Evolutionary conservation across 2,888 invertebrate genomes (phyloP), one percentile per base, ranked within the genome.

Genomic region (Eupithecia tripunctaria): DNA sequence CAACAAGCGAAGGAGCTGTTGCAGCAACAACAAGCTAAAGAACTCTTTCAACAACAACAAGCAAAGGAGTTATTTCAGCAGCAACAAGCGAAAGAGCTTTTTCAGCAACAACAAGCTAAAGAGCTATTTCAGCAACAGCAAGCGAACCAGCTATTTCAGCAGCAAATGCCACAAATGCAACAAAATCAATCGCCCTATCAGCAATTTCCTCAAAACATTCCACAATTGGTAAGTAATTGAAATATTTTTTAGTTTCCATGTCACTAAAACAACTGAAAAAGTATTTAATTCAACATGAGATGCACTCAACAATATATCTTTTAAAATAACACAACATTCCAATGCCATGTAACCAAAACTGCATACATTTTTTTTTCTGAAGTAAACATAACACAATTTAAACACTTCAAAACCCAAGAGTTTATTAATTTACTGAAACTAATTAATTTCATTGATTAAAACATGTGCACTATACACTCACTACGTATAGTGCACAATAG

Each of bases 141-240:
- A 72, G 82, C 81, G 43, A 83, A 81, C 41, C 80, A 80, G 56
- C 74, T 76, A 41, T 79, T 76, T 43, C 68, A 96, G 95, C 85
- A 82, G 38, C 85, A 85, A 72, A 74, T 73, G 69, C 70, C 76
- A 38, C 80, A 80, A 36, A 81, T 79, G 43, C 82, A 82, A 67
- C 74, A 71, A 81, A 94, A 94, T 72, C 91, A 95, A 79, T 95
- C 96, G 76, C 94, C 93, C 74, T 91, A 87, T 77, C 94, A 91
- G 76, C 90, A 88, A 67, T 92, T 87, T 80, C 93, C 89, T 86
- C 90, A 89, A 69, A 94, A 95, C 93, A 93, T 94, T 92, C 94
- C 95, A 90, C 94, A 94, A 82, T 83, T 95, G 86, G 95, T 95
- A 82, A 95, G 95, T 85, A 10, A 32, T 12, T 21, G 3, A 36